Evolutionary conservation across 2,888 invertebrate species (phyloP).

Genomic region (Galerucella calmariensis): DNA sequence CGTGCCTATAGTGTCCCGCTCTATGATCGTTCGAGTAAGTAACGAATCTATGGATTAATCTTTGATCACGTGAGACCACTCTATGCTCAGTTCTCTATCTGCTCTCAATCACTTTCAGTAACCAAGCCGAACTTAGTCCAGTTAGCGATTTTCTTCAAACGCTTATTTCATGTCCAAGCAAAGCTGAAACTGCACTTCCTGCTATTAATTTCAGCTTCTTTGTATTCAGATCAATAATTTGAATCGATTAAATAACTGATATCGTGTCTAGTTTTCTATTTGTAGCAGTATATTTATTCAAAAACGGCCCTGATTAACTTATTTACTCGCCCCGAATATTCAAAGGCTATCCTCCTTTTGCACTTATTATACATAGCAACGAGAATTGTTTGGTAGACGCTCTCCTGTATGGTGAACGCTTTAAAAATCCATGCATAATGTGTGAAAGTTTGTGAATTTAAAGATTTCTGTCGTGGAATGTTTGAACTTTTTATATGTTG

Average conservation of each 20-base stretch:
- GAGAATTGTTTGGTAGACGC: background rate
- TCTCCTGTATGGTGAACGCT: background rate
- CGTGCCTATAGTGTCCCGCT: no score
- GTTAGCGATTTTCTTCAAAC: no score
- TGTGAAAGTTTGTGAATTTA: background rate
- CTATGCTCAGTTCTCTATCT: no score
- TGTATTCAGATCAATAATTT: no score
- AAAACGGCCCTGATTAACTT: background rate
- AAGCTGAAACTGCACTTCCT: no score
- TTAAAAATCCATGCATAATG: background rate
- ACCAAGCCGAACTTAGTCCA: no score
- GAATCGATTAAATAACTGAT: background rate
- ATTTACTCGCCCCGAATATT: background rate
- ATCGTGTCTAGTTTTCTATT: background rate
- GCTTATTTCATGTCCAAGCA: no score
- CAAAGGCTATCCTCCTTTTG: background rate
- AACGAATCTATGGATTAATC: no score
- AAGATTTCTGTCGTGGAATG: background rate
- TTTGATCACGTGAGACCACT: no score
- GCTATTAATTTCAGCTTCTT: no score
- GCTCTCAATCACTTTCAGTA: no score
- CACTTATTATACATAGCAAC: conserved; percentile 4
- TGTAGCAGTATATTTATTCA: background rate
- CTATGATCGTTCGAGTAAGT: no score
- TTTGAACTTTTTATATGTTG: background rate